A percentile compares a stretch with the other conserved stretches of the same genome.
These are phyloP conservation scores for Cassiopea xamachana DNA, from an alignment of 30 jellyfish, hydroid and myxozoan species.

Conservation along the genomic window DNA sequence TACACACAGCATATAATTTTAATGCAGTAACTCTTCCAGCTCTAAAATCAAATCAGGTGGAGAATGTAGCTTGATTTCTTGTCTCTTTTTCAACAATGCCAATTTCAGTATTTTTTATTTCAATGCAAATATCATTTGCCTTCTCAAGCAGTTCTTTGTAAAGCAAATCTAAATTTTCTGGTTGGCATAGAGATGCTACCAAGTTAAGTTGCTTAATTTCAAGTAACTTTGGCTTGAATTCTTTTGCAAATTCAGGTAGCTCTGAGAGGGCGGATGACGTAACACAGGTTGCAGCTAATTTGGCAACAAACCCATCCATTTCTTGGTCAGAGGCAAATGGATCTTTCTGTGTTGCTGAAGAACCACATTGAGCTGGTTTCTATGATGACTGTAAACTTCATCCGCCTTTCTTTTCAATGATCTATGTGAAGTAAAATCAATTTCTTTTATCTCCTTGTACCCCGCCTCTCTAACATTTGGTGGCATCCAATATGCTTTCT, in stretches of 20 bases:
- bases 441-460: not conserved
- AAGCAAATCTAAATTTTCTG: not conserved
- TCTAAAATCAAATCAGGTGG: conserved; percentile 10
- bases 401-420: not conserved
- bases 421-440: not conserved
- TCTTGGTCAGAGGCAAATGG: not conserved
- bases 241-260: conserved; percentile 1
- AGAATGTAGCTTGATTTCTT: conserved; percentile 21
- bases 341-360: not conserved
- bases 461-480: not conserved
- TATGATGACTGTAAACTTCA: not conserved
- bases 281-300: not conserved
- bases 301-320: conserved; percentile 2
- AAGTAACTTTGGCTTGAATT: conserved; percentile 8
- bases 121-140: conserved; percentile 1
- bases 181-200: not conserved
- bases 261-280: conserved; percentile 14
- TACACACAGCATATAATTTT: conserved; percentile 16
- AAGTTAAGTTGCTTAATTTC: not conserved
- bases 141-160: not conserved
- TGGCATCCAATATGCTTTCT: conserved; percentile 17
- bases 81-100: conserved; percentile 30
- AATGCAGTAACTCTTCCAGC: conserved; percentile 48
- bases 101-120: not conserved
- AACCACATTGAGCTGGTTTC: not conserved